Evolutionary conservation across 1,140 invertebrate genomes (phyloP), one percentile per base, ranked within the genome.

Genomic region (Musca vetustissima): DNA sequence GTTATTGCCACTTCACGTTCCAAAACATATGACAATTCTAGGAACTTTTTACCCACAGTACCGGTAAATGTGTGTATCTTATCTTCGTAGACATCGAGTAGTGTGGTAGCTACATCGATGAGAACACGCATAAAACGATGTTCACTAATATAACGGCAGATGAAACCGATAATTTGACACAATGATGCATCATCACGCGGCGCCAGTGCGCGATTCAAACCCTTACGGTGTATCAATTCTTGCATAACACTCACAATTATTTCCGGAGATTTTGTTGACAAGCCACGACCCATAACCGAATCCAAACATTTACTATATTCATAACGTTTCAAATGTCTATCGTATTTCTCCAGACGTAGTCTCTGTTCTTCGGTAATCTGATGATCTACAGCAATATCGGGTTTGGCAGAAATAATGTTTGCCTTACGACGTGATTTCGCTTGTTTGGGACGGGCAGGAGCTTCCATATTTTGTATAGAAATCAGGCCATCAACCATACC

Each of bases 401-500:
- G 3, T 57, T 66, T 68, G 52, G 3, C 19, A n/a, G 57, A 7
- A 0, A 21, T 2, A 11, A 36, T 32, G 1, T 19, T 28, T 19
- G 28, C 15, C 11, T 49, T 66, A 70, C 66, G 28, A 53, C 69
- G 66, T 69, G 66, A 65, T 61, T 69, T 50, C 28, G n/a, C 22
- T 9, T 22, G 19, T 17, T 73, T 79, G 79, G 71, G 73, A 84
- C 82, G 74, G 83, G 81, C 70, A 64, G 80, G 73, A 87, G 83
- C 73, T 78, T 93, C 91, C 83, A 91, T 87, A 77, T 92, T 88
- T 70, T 89, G 88, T 22, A 98, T 90, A 4, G 94, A 95, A 70
- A 98, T 88, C 48, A 97, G 84, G 53, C 95, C 94, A 84, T 97
- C 93, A n/a, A 93, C 88, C 90, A 96, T 95, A 64, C 96, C 96